These are phyloP conservation scores for Drosophila miranda DNA, from an alignment of 1,140 invertebrate species.

Conservation along the genomic window DNA sequence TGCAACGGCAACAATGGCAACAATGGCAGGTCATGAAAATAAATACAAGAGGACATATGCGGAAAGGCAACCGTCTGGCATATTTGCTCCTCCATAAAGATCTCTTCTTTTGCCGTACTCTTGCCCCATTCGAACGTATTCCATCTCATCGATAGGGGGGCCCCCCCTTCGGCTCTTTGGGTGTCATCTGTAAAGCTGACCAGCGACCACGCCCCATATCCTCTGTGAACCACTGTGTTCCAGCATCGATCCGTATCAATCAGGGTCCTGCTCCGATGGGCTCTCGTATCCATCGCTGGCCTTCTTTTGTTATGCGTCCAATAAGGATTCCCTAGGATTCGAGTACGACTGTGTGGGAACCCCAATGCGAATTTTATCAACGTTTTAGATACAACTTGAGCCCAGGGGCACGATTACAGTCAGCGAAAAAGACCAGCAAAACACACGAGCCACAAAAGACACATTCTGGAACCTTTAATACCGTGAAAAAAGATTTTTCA, in stretches of 20 bases:
- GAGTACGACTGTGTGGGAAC: conserved; percentile 9
- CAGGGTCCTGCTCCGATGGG: conserved; percentile 28
- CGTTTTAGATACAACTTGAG: conserved; percentile 56
- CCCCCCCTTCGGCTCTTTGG: neutral
- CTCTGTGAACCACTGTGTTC: too few species aligned
- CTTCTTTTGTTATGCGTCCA: conserved; percentile 41
- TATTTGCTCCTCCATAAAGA: too few species aligned
- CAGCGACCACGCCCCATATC: conserved; percentile 9
- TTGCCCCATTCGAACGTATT: too few species aligned
- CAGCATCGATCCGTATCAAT: conserved; percentile 62
- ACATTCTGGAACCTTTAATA: too few species aligned
- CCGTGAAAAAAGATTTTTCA: too few species aligned
- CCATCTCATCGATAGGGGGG: too few species aligned
- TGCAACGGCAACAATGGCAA: conserved; percentile 32
- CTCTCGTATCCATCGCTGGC: neutral
- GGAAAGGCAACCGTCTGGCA: too few species aligned
- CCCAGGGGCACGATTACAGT: neutral
- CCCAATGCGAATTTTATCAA: conserved; percentile 64
- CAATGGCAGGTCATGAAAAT: conserved; percentile 8
- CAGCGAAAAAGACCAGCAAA: neutral
- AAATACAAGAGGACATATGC: conserved; percentile 25
- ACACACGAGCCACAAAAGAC: too few species aligned
- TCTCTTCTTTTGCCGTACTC: too few species aligned
- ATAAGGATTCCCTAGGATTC: conserved; percentile 1
- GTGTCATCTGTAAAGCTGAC: conserved; percentile 22